A percentile compares a stretch with the other conserved stretches of the same genome.
phyloP scores from a whole-genome alignment of 64 coral and sea anemone species.

The Actinia tenebrosa region DNA sequence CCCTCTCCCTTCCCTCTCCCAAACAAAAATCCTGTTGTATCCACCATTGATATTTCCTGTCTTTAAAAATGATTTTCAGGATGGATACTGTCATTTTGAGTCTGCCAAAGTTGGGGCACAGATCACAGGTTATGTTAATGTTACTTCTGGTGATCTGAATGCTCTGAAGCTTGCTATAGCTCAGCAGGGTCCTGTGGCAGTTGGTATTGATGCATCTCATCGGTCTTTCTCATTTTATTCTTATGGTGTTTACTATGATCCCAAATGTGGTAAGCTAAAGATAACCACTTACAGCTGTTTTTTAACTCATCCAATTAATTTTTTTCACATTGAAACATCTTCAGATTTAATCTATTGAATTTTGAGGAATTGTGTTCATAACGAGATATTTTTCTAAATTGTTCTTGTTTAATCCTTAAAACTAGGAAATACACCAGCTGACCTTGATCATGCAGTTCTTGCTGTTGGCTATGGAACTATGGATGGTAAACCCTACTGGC shows the following conservation, averaged over 20 bases:
- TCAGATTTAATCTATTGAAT: background rate
- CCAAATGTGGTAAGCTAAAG: constrained; percentile 75
- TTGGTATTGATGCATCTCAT: constrained; percentile 98
- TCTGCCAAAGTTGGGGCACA: constrained; percentile 64
- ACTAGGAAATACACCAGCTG: constrained; percentile 68
- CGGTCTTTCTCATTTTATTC: constrained; percentile 93
- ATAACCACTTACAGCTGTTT: too few species aligned
- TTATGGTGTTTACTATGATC: constrained; percentile 98
- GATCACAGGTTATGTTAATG: constrained; percentile 75
- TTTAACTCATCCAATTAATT: too few species aligned
- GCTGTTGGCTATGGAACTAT: constrained; percentile 93
- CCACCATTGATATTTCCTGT: background rate
- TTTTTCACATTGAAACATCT: background rate
- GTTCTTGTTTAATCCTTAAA: background rate
- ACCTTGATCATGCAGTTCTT: constrained; percentile 88
- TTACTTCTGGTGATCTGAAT: constrained; percentile 71
- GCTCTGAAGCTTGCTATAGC: constrained; percentile 87
- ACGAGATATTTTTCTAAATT: background rate
- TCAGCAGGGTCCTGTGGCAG: constrained; percentile 72
- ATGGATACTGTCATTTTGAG: constrained; percentile 70
- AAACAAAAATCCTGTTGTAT: too few species aligned
- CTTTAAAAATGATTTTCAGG: constrained; percentile 25
- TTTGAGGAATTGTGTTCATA: background rate
- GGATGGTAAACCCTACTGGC: constrained; percentile 75
- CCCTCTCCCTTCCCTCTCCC: too few species aligned